These are phyloP conservation scores for Valencia hispanica DNA, from an alignment of 2,797 vertebrate species.

Conservation along the genomic window DNA sequence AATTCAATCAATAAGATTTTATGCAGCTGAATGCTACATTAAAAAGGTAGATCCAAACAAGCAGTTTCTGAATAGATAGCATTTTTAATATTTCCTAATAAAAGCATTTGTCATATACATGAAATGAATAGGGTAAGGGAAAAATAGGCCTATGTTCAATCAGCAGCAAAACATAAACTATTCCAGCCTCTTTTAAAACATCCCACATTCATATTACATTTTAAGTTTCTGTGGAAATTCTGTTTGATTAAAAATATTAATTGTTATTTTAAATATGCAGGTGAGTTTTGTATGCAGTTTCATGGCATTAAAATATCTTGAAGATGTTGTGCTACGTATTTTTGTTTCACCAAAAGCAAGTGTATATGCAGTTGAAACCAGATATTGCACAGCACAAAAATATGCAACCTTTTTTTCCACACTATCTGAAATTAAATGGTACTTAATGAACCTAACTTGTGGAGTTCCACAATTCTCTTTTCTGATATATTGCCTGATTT, in stretches of 20 bases:
- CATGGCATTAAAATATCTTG: not conserved
- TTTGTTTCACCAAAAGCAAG: not conserved
- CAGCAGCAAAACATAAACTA: not conserved
- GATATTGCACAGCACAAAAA: not conserved
- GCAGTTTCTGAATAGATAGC: slow-evolving; percentile 18
- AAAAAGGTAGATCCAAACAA: slow-evolving; percentile 43
- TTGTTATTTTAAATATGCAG: not conserved
- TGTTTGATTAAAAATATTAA: not conserved
- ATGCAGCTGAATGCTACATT: slow-evolving; percentile 60
- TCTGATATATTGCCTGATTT: not conserved
- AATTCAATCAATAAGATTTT: slow-evolving; percentile 70
- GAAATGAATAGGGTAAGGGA: not conserved
- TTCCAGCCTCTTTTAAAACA: not conserved
- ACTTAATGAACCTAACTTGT: not conserved
- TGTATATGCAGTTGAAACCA: not conserved
- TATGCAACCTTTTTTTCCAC: not conserved
- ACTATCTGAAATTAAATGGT: too few relatives aligned
- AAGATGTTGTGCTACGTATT: not conserved
- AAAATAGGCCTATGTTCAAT: not conserved
- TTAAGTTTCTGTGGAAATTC: not conserved
- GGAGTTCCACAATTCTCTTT: not conserved
- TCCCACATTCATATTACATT: not conserved
- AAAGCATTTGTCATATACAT: slow-evolving; percentile 12
- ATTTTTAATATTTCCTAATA: slow-evolving; percentile 13
- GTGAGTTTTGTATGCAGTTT: not conserved